phyloP scores from a whole-genome alignment of 2,888 invertebrate genomes.

The Listrodromus nycthemerus region DNA sequence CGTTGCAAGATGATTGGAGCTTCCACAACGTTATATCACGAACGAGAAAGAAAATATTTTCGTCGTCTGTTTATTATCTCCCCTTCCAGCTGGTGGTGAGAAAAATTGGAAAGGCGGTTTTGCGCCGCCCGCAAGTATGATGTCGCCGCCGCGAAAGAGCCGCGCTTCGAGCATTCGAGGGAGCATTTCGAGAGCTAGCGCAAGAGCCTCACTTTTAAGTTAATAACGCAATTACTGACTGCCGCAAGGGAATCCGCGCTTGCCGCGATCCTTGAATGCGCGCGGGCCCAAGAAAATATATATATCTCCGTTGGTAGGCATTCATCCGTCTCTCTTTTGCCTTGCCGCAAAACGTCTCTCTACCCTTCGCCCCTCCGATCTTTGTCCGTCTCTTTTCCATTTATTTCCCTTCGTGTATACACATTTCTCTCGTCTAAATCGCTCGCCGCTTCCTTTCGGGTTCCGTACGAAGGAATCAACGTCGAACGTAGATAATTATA shows the following conservation, averaged over 20 bases:
- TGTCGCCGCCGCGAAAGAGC: constrained; percentile 63
- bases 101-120: constrained; percentile 65
- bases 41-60: constrained; percentile 2
- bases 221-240: constrained; percentile 73
- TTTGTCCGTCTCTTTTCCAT: constrained; percentile 24
- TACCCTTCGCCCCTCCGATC: background rate
- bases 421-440: constrained; percentile 9
- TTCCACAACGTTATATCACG: background rate
- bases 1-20: background rate
- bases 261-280: constrained; percentile 56
- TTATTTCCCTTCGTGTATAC: constrained; percentile 17
- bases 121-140: constrained; percentile 76
- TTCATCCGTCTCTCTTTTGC: constrained; percentile 22
- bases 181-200: constrained; percentile 57
- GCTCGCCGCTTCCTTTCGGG: constrained; percentile 2
- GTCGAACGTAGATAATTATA: constrained; percentile 8
- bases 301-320: constrained; percentile 48
- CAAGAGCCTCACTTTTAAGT: constrained; percentile 71
- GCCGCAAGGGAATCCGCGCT: constrained; percentile 67
- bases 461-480: background rate
- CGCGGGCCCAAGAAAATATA: constrained; percentile 43
- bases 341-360: constrained; percentile 34
- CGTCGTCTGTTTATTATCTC: constrained; percentile 26
- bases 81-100: constrained; percentile 27
- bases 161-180: constrained; percentile 50